phyloP scores from a whole-genome alignment of 2,888 invertebrate genomes.

The Macrophya annulata region DNA sequence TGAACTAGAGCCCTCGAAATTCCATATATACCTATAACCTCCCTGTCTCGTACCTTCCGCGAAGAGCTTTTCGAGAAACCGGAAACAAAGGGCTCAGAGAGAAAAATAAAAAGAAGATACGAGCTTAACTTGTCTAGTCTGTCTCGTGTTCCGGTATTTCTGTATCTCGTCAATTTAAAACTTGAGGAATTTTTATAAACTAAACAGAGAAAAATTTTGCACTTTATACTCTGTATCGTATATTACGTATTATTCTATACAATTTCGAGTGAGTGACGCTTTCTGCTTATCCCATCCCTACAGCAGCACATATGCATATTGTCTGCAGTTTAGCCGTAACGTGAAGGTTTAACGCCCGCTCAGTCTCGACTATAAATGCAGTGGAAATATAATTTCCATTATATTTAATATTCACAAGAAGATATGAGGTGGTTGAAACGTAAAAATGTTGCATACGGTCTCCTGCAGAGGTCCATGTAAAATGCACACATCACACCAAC shows the following conservation, averaged over 20 bases:
- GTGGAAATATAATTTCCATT: neutral
- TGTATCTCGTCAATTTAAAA: neutral
- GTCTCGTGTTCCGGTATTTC: neutral
- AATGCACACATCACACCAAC: neutral
- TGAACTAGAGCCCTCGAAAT: neutral
- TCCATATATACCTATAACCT: neutral
- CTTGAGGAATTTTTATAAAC: neutral
- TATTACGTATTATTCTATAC: neutral
- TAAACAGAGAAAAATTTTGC: neutral
- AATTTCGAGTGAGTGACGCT: neutral
- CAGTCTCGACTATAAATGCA: neutral
- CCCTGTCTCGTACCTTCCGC: constrained; percentile 6
- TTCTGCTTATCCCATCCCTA: neutral
- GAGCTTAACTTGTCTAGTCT: neutral
- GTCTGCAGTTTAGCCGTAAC: neutral
- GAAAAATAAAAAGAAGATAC: neutral
- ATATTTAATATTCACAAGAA: neutral
- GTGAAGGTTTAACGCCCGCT: neutral
- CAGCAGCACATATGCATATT: neutral
- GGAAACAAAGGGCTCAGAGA: constrained; percentile 10
- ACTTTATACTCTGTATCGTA: too few relatives aligned
- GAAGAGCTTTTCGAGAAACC: neutral
- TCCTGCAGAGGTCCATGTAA: neutral
- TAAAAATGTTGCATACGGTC: neutral
- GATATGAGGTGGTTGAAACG: neutral